Evolutionary conservation across 1,140 invertebrate species (phyloP), one percentile per base, ranked within the genome.

Genomic region (Dolichoris vasculosae): DNA sequence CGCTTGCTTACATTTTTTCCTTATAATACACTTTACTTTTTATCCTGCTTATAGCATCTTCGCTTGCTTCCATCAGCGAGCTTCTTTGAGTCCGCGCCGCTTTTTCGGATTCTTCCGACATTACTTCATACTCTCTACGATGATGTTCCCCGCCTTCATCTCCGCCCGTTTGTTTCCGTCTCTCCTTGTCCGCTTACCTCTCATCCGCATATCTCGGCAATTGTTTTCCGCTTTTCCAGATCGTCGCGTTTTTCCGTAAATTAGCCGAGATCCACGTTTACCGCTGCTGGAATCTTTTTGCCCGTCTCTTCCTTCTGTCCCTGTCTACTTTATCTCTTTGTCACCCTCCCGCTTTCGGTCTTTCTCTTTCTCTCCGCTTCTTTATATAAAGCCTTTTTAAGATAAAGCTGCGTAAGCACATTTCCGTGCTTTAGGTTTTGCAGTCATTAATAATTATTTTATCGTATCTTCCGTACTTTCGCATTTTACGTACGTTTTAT

Each of bases 391-490:
- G 83, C 17, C 40, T 81, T 85, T 85, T 81, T 75, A 85, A 85
- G 84, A 81, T 76, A 76, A 85, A 76, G 64, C 84, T 32, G 77
- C 77, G 67, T 77, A 75, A 85, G 67, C 83, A 63, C 83, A 63
- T 85, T 85, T 80, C 63, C 78, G 43, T 26, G 17, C n/a, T 40
- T 51, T 30, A 48, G 51, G 30, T 67, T 81, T 85, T 75, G 51
- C 78, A 32, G 69, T 81, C 84, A 81, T 85, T 81, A 76, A 81
- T 85, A 82, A 85, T 85, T 85, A 76, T 85, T 82, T 82, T 82
- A 85, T 85, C 83, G 51, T 51, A 7, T 30, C 40, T 59, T 17
- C 30, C 38, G 0, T 26, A 15, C 64, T 51, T 40, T 81, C 40
- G 40, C 43, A 17, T 55, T 55, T 73, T 59, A 30, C 46, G 23